Percentiles rank a stretch among this genome's conserved stretches.
These are phyloP conservation scores for Mus pahari DNA, from an alignment of 2,113 vertebrate genomes.

Conservation along the genomic window DNA sequence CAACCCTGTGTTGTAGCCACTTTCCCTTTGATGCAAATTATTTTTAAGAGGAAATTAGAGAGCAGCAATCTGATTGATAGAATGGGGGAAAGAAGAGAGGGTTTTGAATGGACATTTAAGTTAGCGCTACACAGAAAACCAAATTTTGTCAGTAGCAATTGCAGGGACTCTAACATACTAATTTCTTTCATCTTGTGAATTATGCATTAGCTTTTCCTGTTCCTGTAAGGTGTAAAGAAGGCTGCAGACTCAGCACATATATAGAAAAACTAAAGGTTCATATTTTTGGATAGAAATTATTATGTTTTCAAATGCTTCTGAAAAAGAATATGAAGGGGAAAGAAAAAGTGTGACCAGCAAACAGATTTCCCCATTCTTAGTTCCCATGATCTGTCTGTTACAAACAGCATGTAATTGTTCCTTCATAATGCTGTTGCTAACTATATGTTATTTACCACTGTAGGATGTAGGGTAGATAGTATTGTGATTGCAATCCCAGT, in stretches of 20 bases:
- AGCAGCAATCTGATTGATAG: background rate
- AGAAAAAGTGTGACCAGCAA: background rate
- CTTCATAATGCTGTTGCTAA: background rate
- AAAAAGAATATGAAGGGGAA: background rate
- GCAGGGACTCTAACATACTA: background rate
- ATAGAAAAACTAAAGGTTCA: background rate
- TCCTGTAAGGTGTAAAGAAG: background rate
- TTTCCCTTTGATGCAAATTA: background rate
- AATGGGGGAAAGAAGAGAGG: background rate
- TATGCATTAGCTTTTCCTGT: background rate
- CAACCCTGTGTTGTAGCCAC: background rate
- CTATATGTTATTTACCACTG: background rate
- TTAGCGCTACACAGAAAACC: background rate
- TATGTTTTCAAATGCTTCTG: slow-evolving; percentile 10
- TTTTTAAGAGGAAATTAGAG: slow-evolving; percentile 2
- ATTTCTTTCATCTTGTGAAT: background rate
- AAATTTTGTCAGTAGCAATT: slow-evolving; percentile 11
- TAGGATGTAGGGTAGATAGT: background rate
- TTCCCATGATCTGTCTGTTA: background rate
- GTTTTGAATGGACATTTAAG: background rate
- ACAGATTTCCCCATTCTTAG: background rate
- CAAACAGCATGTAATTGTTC: background rate
- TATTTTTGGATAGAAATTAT: slow-evolving; percentile 22
- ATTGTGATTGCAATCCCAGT: background rate
- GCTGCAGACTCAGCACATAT: background rate